Evolutionary conservation across 2,888 invertebrate species (phyloP), one percentile per base, ranked within the genome.

Genomic region (Tethea ocularis): DNA sequence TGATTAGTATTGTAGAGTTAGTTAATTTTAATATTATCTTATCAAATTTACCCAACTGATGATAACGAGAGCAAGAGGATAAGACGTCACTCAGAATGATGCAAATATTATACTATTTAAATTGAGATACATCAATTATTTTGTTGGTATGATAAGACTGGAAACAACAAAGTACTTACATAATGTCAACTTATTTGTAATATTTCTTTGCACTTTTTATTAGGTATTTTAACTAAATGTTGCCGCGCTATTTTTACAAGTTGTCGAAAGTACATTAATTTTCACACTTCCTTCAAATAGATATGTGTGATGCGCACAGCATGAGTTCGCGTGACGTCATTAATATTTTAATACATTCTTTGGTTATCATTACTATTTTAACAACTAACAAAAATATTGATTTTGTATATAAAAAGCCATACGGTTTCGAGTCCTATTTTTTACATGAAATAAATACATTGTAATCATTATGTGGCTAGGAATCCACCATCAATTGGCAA

Each of bases 401-500:
- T 17, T 53, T 53, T 23, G 29, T 53, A 33, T 36, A 17, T 33
- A 33, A 1, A 54, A 36, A 22, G 36, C 54, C 54, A 54, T 53
- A 33, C 20, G 17, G 33, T 33, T 53, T 54, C 22, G 36, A 54
- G 54, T 36, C 54, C 54, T 54, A 33, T 33, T 22, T 53, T 17
- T 53, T 33, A 17, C 1, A 33, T 29, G 5, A 33, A 54, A 46
- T 24, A 5, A 36, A 15, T 10, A 10, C 11, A 33, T 7, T 15
- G 20, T 17, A 20, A 22, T 51, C 60, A 66, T 83, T 91, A 93
- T 84, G 91, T 90, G 51, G 94, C 94, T 52, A 94, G 89, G 77
- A 94, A 95, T 62, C 98, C 98, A 24, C 98, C 98, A 78, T 98
- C 98, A 38, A 98, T 93, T 0, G 97, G 96, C 58, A 98, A 84